Evolutionary conservation across 2,888 invertebrate species (phyloP), one percentile per base, ranked within the genome.

Genomic region (Listrodromus nycthemerus): DNA sequence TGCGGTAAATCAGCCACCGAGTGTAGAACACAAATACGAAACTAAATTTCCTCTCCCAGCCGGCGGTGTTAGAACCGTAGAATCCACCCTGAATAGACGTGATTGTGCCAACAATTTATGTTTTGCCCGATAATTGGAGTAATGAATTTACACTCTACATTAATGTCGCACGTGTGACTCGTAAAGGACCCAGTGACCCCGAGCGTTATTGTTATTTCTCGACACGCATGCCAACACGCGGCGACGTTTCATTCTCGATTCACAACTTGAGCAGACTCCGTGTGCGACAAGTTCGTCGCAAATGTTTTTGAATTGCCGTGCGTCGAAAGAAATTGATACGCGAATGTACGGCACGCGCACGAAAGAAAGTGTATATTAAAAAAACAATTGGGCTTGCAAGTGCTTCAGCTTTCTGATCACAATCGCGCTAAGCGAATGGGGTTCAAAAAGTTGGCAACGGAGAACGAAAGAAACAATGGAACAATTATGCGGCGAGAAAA

Each of bases 131-230:
- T 86, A 86, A 86, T 86, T 78, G 63, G 50, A 73, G 65, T 84
- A 82, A 86, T 80, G 84, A 86, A 86, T 86, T 80, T 84, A 80
- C 76, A 78, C 58, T 63, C 24, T 63, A 74, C 80, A 84, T 80
- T 82, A 79, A 61, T 24, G 55, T 74, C 45, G 24, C 66, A 67
- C 27, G 61, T 37, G 33, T 55, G 33, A 30, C 50, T 73, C 69
- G 61, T 27, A 58, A 55, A 69, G 63, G 80, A 21, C 13, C 45
- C 67, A 50, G 37, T 6, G n/a, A 13, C 30, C 10, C 27, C 30
- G 41, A 48, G 8, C 37, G 24, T 8, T 71, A 73, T 71, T 71
- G 65, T 55, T 71, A 55, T 66, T 52, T 52, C 73, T 30, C 37
- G 24, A 71, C 55, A 21, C 58, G n/a, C 55, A 73, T 61, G 33